Percentiles rank a stretch among this genome's conserved stretches.
Conservation (phyloP, 2,888 invertebrate species). For the Philaethria dido region DNA sequence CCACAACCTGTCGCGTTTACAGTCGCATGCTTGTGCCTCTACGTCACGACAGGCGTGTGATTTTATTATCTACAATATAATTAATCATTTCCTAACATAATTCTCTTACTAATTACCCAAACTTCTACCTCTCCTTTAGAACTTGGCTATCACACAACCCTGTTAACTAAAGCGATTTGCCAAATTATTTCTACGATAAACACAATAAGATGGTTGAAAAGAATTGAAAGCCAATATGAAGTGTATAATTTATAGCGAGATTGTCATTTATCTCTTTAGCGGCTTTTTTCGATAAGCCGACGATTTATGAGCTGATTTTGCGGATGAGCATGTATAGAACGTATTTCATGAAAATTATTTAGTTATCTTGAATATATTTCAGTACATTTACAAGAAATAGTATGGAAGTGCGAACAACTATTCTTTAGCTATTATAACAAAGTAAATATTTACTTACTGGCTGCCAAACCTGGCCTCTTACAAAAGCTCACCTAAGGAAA, state of each 20-base stretch:
- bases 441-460: too few species aligned
- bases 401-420: neutral
- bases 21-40: too few species aligned
- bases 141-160: too few species aligned
- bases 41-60: too few species aligned
- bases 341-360: slow-evolving; percentile 20
- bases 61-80: too few species aligned
- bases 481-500: too few species aligned
- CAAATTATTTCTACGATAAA: slow-evolving; percentile 34
- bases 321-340: slow-evolving; percentile 15
- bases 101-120: too few species aligned
- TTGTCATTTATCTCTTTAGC: slow-evolving; percentile 42
- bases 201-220: slow-evolving; percentile 32
- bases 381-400: neutral
- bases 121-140: too few species aligned
- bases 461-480: too few species aligned
- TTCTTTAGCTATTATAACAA: neutral
- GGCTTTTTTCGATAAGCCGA: slow-evolving; percentile 42
- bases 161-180: too few species aligned
- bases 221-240: slow-evolving; percentile 41
- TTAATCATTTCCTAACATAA: too few species aligned
- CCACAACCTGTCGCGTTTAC: too few species aligned
- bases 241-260: slow-evolving; percentile 42
- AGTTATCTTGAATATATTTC: slow-evolving; percentile 12
- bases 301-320: slow-evolving; percentile 34